Evolutionary conservation across 30 jellyfish, hydroid and myxozoan genomes (phyloP).

Genomic region (Hydractinia symbiolongicarpus): DNA sequence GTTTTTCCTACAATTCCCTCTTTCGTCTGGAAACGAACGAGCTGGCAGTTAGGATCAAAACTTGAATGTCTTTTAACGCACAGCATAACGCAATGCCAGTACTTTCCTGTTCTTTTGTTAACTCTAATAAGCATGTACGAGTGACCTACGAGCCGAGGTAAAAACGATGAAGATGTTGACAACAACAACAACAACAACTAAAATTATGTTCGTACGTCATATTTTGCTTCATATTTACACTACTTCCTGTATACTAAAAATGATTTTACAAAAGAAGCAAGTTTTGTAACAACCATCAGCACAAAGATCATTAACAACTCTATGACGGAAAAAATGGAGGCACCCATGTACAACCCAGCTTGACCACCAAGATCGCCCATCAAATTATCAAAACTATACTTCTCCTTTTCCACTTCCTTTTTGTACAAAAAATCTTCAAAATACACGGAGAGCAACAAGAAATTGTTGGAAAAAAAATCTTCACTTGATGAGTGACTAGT

Average conservation of each 20-base stretch:
- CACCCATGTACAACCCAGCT: slow-evolving; percentile 19
- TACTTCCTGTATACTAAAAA: too few relatives aligned
- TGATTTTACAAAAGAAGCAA: background rate
- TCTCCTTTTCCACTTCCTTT: slow-evolving; percentile 11
- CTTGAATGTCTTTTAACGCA: too few relatives aligned
- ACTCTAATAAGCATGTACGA: too few relatives aligned
- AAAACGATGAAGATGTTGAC: too few relatives aligned
- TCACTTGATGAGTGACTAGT: background rate
- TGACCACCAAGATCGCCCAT: slow-evolving; percentile 19
- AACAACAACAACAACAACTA: too few relatives aligned
- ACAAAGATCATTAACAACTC: background rate
- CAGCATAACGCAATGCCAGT: too few relatives aligned
- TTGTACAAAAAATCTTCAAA: slow-evolving; percentile 5
- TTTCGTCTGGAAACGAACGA: background rate
- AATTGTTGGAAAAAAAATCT: background rate
- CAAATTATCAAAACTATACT: background rate
- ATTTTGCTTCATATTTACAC: too few relatives aligned
- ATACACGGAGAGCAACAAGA: background rate
- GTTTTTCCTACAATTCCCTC: background rate
- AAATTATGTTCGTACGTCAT: too few relatives aligned
- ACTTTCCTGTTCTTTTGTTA: too few relatives aligned
- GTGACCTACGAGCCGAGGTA: too few relatives aligned
- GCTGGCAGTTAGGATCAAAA: too few relatives aligned
- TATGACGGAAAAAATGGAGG: slow-evolving; percentile 5
- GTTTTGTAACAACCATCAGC: background rate